Conservation (phyloP, 2,113 vertebrate species). For the Pycnonotus jocosus region DNA sequence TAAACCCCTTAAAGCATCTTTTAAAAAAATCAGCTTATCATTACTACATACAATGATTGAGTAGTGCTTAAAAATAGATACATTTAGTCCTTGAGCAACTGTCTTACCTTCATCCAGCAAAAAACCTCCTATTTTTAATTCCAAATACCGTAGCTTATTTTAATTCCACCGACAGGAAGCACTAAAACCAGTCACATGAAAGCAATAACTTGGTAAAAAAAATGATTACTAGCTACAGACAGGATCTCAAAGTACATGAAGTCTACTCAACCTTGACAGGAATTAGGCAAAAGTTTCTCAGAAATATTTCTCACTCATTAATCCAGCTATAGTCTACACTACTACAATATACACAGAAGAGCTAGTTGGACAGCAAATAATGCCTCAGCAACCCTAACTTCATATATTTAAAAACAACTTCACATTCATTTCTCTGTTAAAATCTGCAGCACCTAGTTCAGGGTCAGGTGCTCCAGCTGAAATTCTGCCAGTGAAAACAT, state of each 20-base stretch:
- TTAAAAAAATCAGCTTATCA: not conserved
- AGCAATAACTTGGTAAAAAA: not conserved
- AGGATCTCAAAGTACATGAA: not conserved
- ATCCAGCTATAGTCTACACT: not conserved
- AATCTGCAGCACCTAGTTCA: not conserved
- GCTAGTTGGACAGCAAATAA: not conserved
- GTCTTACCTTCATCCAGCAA: not conserved
- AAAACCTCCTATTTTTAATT: not conserved
- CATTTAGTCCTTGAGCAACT: not conserved
- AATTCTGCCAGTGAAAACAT: not conserved
- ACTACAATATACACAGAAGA: not conserved
- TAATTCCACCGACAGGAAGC: not conserved
- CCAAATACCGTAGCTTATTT: not conserved
- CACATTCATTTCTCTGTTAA: not conserved
- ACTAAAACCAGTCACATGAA: not conserved
- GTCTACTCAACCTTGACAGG: not conserved
- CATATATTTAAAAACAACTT: not conserved
- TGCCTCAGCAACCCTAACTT: not conserved
- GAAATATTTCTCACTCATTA: not conserved
- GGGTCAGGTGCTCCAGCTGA: not conserved
- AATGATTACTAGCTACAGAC: not conserved
- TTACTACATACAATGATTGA: not conserved
- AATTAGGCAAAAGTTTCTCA: not conserved
- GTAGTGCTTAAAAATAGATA: not conserved
- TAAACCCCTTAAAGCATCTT: not conserved